A percentile compares a stretch with the other conserved stretches of the same genome.
phyloP scores from a whole-genome alignment of 92 coral and sea anemone species.

The Epizoanthus rinbou region DNA sequence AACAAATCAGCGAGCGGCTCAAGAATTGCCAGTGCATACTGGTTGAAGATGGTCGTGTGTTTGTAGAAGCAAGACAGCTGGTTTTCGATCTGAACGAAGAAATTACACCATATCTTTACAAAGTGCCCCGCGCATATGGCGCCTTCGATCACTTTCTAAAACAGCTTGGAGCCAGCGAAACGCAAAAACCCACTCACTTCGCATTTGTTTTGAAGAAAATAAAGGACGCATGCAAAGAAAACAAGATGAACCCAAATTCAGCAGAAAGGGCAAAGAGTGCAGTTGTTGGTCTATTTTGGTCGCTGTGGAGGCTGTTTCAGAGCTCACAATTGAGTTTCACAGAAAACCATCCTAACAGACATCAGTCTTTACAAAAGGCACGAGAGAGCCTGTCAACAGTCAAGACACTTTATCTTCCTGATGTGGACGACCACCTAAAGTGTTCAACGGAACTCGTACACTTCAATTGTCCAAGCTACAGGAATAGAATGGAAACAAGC shows the following conservation, averaged over 20 bases:
- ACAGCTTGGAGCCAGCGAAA: slow-evolving; percentile 50
- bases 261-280: slow-evolving; percentile 40
- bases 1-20: slow-evolving; percentile 3
- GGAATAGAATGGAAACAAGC: slow-evolving; percentile 37
- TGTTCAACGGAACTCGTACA: slow-evolving; percentile 55
- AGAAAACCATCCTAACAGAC: neutral
- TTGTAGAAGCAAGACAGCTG: slow-evolving; percentile 48
- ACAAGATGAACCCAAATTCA: slow-evolving; percentile 35
- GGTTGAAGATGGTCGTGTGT: slow-evolving; percentile 38
- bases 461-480: slow-evolving; percentile 49
- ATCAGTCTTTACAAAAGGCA: neutral
- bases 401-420: slow-evolving; percentile 69
- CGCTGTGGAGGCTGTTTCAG: slow-evolving; percentile 20
- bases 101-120: slow-evolving; percentile 49
- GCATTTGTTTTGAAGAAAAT: slow-evolving; percentile 45
- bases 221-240: slow-evolving; percentile 27
- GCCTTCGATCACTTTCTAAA: slow-evolving; percentile 34
- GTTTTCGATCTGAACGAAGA: slow-evolving; percentile 37
- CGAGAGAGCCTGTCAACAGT: slow-evolving; percentile 22
- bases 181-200: slow-evolving; percentile 30
- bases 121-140: slow-evolving; percentile 48
- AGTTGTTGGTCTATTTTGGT: slow-evolving; percentile 37
- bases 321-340: neutral
- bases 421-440: slow-evolving; percentile 45
- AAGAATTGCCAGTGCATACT: neutral